These are phyloP conservation scores for Agrotis ipsilon DNA, from an alignment of 2,888 invertebrate species.

Conservation along the genomic window DNA sequence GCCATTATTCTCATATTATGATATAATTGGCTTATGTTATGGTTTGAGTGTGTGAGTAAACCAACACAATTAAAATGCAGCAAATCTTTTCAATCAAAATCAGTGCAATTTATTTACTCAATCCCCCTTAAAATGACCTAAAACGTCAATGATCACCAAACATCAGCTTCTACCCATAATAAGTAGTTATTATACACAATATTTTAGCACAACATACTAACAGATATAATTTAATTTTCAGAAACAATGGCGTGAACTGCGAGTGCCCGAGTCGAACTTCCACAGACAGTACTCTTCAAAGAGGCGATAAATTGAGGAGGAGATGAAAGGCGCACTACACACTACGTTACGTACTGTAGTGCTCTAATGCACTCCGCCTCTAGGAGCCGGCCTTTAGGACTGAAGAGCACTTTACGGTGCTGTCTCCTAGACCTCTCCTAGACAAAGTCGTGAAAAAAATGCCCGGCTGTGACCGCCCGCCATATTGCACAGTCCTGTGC, in stretches of 20 bases:
- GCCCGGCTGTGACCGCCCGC: conserved; percentile 5
- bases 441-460: conserved; percentile 8
- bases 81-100: too few relatives aligned
- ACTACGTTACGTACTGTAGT: conserved; percentile 35
- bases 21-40: too few relatives aligned
- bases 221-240: conserved; percentile 60
- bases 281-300: conserved; percentile 65
- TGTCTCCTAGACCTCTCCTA: neutral
- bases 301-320: conserved; percentile 51
- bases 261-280: conserved; percentile 82
- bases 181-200: too few relatives aligned
- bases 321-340: conserved; percentile 36
- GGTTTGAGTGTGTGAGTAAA: too few relatives aligned
- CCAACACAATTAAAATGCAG: too few relatives aligned
- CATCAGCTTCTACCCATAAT: neutral
- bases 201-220: neutral
- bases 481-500: conserved; percentile 30
- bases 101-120: too few relatives aligned
- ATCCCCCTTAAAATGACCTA: neutral
- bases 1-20: too few relatives aligned
- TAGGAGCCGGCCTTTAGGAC: conserved; percentile 15
- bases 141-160: neutral
- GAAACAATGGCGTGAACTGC: conserved; percentile 88
- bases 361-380: conserved; percentile 9
- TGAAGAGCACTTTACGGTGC: conserved; percentile 28